phyloP scores from a whole-genome alignment of 2,888 invertebrate species.

The Drosophila paucipuncta region DNA sequence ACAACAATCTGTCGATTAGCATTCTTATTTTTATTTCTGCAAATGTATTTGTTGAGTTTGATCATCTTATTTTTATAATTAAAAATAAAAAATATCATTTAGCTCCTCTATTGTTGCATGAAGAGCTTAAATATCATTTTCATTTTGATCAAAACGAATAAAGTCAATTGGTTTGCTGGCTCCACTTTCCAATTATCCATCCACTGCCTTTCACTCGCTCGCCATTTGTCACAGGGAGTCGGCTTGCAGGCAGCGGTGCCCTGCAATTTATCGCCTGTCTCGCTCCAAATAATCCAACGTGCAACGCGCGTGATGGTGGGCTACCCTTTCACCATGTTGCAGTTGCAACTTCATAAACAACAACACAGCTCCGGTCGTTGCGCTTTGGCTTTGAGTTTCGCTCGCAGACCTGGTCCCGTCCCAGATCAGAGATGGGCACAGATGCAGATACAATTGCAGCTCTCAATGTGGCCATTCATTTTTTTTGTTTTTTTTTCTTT shows the following conservation, averaged over 20 bases:
- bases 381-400: slow-evolving; percentile 35
- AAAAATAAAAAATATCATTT: background rate
- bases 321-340: slow-evolving; percentile 58
- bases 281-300: slow-evolving; percentile 51
- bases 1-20: background rate
- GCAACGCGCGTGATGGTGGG: slow-evolving; percentile 35
- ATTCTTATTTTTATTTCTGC: background rate
- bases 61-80: background rate
- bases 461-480: slow-evolving; percentile 33
- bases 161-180: slow-evolving; percentile 41
- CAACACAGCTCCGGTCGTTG: slow-evolving; percentile 15
- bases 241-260: slow-evolving; percentile 22
- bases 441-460: slow-evolving; percentile 22
- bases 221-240: slow-evolving; percentile 66
- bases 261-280: slow-evolving; percentile 61
- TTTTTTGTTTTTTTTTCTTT: slow-evolving; percentile 37
- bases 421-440: slow-evolving; percentile 9
- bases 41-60: background rate
- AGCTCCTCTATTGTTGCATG: background rate
- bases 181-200: slow-evolving; percentile 56
- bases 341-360: slow-evolving; percentile 63
- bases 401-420: slow-evolving; percentile 15
- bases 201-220: slow-evolving; percentile 60
- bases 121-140: background rate
- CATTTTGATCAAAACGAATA: slow-evolving; percentile 27